Conservation (phyloP, 2,113 vertebrate genomes). For the Oncorhynchus clarkii region DNA sequence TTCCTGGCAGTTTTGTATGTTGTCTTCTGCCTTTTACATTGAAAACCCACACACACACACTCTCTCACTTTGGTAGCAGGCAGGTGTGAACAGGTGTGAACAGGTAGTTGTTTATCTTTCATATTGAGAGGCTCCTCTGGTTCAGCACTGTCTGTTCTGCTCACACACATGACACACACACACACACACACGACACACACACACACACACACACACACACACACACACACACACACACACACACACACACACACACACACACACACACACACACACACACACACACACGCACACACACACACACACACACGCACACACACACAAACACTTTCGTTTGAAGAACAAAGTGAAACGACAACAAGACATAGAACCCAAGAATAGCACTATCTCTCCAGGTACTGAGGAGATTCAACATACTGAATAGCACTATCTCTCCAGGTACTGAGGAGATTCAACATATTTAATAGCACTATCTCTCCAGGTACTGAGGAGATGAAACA, state of each 20-base stretch:
- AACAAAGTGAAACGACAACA: conserved; percentile 65
- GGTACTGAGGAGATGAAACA: too few relatives aligned
- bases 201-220: background rate
- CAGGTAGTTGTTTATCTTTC: conserved; percentile 66
- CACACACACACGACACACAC: background rate
- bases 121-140: conserved; percentile 59
- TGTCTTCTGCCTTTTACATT: too few relatives aligned
- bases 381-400: too few relatives aligned
- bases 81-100: conserved; percentile 56
- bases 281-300: conserved; percentile 8
- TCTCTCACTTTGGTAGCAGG: background rate
- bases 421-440: too few relatives aligned
- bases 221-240: background rate
- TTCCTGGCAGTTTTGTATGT: too few relatives aligned
- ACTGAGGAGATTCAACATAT: too few relatives aligned
- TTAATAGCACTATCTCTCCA: too few relatives aligned
- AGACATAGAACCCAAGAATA: conserved; percentile 65
- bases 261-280: background rate
- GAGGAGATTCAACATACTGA: too few relatives aligned
- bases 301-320: background rate
- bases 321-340: conserved; percentile 45
- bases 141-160: background rate
- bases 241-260: background rate
- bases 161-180: conserved; percentile 1
- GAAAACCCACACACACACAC: conserved; percentile 4